Percentiles rank a stretch among this genome's conserved stretches.
Evolutionary conservation across 2,888 invertebrate genomes (phyloP).

Genomic region (Hydriomena furcata): DNA sequence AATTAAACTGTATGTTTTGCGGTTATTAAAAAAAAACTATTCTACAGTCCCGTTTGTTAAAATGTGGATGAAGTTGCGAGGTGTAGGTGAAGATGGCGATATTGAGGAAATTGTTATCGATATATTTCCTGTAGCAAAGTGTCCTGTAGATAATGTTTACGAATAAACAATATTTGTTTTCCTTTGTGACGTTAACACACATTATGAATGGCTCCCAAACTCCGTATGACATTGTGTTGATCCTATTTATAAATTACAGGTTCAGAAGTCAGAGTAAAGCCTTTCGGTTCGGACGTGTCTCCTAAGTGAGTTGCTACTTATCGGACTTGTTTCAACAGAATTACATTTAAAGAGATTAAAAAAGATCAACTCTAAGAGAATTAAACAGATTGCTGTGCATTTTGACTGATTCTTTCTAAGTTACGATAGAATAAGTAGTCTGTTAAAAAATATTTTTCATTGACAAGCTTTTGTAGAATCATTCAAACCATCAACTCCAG

Average conservation of each 20-base stretch:
- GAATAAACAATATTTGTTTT: background rate
- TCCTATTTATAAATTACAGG: constrained; percentile 3
- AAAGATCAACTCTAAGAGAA: constrained; percentile 44
- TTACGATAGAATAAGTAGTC: too few species aligned
- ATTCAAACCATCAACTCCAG: too few species aligned
- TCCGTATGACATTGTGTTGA: background rate
- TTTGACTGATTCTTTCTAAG: constrained; percentile 13
- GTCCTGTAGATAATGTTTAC: too few species aligned
- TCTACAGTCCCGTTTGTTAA: too few species aligned
- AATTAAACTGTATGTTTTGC: too few species aligned
- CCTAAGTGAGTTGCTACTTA: constrained; percentile 55
- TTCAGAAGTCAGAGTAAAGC: constrained; percentile 34
- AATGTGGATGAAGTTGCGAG: too few species aligned
- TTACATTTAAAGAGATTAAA: constrained; percentile 52
- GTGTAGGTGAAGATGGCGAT: too few species aligned
- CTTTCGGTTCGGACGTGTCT: constrained; percentile 47
- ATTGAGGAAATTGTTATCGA: too few species aligned
- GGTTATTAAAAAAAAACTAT: too few species aligned
- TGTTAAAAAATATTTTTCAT: too few species aligned
- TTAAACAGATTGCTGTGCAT: constrained; percentile 48
- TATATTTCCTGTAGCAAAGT: too few species aligned
- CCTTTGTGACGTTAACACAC: background rate
- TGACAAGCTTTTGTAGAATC: too few species aligned
- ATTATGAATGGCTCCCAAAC: background rate
- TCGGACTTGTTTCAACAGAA: constrained; percentile 53